Percentiles rank a stretch among this genome's conserved stretches.
Conservation (phyloP, 2,888 invertebrate species). For the Theretra japonica region DNA sequence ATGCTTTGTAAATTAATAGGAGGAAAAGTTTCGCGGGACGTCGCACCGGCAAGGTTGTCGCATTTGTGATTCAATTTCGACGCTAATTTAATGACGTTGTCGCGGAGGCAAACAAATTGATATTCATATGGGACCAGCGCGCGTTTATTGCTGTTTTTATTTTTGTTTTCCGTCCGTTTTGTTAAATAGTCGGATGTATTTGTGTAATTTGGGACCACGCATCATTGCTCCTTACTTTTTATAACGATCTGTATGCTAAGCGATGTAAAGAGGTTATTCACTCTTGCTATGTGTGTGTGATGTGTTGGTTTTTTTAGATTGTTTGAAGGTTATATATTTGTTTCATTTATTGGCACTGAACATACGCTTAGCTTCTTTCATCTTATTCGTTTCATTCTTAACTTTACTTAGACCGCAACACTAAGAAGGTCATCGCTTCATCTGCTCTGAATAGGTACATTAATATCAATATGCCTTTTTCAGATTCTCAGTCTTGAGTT, state of each 20-base stretch:
- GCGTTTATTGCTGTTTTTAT: slow-evolving; percentile 71
- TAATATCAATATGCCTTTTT: too few species aligned
- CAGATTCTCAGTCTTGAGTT: too few species aligned
- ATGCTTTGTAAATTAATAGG: slow-evolving; percentile 84
- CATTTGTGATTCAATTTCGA: slow-evolving; percentile 85
- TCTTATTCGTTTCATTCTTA: too few species aligned
- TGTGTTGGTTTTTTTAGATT: not conserved
- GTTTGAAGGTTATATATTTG: not conserved
- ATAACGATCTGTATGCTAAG: not conserved
- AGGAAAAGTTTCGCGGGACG: slow-evolving; percentile 83
- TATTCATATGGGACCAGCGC: slow-evolving; percentile 82
- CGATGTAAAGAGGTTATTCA: not conserved
- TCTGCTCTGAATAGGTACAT: too few species aligned
- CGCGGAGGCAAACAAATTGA: slow-evolving; percentile 81
- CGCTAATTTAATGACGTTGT: slow-evolving; percentile 84
- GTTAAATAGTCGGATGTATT: slow-evolving; percentile 31
- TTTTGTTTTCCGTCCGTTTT: slow-evolving; percentile 52
- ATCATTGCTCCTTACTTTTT: slow-evolving; percentile 36
- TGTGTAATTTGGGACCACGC: not conserved
- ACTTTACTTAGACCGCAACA: too few species aligned
- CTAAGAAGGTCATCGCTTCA: too few species aligned
- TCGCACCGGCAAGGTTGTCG: slow-evolving; percentile 81
- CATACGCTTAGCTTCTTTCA: too few species aligned
- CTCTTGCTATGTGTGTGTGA: not conserved
- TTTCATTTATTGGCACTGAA: too few species aligned